A percentile compares a stretch with the other conserved stretches of the same genome.
Evolutionary conservation across 2,888 invertebrate species (phyloP).

Genomic region (Saturnia japonica): DNA sequence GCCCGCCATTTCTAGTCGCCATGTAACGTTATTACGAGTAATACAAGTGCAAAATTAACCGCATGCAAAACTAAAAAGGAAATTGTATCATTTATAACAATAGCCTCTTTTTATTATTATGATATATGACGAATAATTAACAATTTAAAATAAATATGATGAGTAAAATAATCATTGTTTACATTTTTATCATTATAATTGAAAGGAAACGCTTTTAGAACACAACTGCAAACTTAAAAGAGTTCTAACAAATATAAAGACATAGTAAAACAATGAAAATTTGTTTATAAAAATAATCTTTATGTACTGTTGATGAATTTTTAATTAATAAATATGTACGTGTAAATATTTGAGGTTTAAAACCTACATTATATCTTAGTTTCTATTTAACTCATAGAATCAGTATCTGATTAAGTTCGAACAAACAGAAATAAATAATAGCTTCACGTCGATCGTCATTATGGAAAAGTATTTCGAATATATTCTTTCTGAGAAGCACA

Average conservation of each 20-base stretch:
- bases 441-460: neutral
- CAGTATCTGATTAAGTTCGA: neutral
- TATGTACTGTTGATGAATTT: too few species aligned
- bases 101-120: neutral
- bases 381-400: neutral
- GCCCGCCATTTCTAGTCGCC: conserved; percentile 70
- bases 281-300: too few species aligned
- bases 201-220: too few species aligned
- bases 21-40: conserved; percentile 57
- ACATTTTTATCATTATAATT: too few species aligned
- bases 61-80: conserved; percentile 16
- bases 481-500: neutral
- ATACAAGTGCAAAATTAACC: conserved; percentile 39
- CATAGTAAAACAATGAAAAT: too few species aligned
- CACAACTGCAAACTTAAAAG: too few species aligned
- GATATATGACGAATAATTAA: too few species aligned
- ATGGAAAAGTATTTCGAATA: neutral
- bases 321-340: too few species aligned
- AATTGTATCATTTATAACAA: neutral
- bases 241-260: too few species aligned
- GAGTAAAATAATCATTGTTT: too few species aligned
- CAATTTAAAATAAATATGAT: too few species aligned
- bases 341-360: neutral
- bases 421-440: neutral
- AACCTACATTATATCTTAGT: neutral